Evolutionary conservation across 2,888 invertebrate species (phyloP).

Genomic region (Ariolimax columbianus): DNA sequence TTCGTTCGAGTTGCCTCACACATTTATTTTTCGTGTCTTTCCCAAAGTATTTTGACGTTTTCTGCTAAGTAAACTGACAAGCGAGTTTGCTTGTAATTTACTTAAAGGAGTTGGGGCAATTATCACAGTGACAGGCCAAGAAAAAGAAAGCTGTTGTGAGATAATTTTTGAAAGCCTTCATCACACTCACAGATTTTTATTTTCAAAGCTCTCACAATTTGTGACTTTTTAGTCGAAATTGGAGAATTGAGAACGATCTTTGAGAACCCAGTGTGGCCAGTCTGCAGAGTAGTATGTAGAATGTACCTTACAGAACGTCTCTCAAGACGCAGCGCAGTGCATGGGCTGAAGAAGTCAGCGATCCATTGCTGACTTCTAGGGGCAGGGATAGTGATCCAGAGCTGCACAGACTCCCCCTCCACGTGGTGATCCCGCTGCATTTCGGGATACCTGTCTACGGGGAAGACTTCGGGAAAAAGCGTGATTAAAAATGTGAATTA

Average conservation of each 20-base stretch:
- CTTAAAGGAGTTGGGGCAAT: slow-evolving; percentile 26
- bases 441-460: too few species aligned
- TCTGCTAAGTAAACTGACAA: slow-evolving; percentile 39
- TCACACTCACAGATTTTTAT: slow-evolving; percentile 2
- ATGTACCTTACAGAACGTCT: too few species aligned
- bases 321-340: too few species aligned
- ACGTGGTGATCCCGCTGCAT: too few species aligned
- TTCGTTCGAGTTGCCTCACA: not conserved
- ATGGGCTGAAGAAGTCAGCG: too few species aligned
- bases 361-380: too few species aligned
- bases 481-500: too few species aligned
- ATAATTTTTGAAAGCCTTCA: slow-evolving; percentile 32
- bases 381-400: too few species aligned
- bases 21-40: slow-evolving; percentile 23
- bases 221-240: not conserved
- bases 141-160: not conserved
- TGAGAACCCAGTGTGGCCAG: not conserved
- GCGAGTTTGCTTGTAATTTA: slow-evolving; percentile 33
- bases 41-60: slow-evolving; percentile 33
- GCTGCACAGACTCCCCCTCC: too few species aligned
- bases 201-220: not conserved
- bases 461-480: too few species aligned
- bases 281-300: not conserved
- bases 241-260: not conserved
- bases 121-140: slow-evolving; percentile 2